Evolutionary conservation across 1,140 invertebrate species (phyloP), one percentile per base, ranked within the genome.

Genomic region (Drosophila sulfurigaster): DNA sequence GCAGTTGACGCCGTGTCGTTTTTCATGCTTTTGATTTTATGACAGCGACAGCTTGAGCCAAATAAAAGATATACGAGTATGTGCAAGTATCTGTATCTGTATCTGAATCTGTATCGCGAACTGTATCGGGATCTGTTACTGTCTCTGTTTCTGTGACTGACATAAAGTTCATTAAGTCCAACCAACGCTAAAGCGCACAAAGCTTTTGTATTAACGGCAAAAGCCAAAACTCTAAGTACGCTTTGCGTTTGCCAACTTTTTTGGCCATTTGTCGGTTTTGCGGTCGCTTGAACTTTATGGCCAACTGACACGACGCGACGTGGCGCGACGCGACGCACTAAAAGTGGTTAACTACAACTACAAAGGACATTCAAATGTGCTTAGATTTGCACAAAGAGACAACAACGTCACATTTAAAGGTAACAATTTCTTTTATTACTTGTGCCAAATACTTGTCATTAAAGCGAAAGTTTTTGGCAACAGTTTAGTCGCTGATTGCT

Each of bases 1-100:
- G 46, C 32, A 51, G 49, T 68, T 68, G 70, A 52, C 35, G 57
- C 59, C 43, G 62, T 66, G 56, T 71, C 78, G 69, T 81, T 67
- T 81, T 83, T 87, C 82, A 86, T 85, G 79, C 76, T 74, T 88
- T 63, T 80, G 80, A 82, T 77, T 88, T 87, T 88, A 88, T 82
- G 82, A 87, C 83, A 87, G 73, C 76, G 76, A 79, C 83, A 88
- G 83, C 82, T 87, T 79, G 57, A 69, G 59, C 65, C 79, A 87
- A 76, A 87, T 79, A 82, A 82, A 64, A 75, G 68, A 86, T 75
- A 68, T 81, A 45, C 56, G 57, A 67, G 51, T 72, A 52, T 48
- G 16, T 20, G 46, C 46, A 5, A 16, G 46, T 65, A 20, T 48
- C 25, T 45, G 46, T 28, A 38, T 30, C 38, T 35, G 43, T 43